phyloP scores from a whole-genome alignment of 2,888 invertebrate species.

The Chrysopilus asiliformis region DNA sequence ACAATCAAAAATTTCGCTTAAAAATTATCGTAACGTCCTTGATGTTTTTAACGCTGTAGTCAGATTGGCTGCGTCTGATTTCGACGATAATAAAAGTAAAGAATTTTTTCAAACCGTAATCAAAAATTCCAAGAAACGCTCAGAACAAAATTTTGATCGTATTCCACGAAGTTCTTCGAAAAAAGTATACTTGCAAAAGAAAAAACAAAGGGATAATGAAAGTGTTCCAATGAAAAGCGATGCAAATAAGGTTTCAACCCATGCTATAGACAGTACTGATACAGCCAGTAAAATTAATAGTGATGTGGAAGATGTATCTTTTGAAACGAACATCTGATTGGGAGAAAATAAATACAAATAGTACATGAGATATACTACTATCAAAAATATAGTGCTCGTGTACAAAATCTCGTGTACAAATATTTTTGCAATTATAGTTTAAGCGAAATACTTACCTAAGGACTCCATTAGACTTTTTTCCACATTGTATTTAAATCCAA shows the following conservation, averaged over 20 bases:
- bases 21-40: slow-evolving; percentile 1
- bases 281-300: background rate
- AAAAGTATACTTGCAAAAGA: slow-evolving; percentile 1
- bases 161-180: background rate
- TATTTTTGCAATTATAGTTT: too few relatives aligned
- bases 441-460: too few relatives aligned
- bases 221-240: background rate
- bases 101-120: slow-evolving; percentile 2
- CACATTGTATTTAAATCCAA: too few relatives aligned
- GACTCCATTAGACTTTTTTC: too few relatives aligned
- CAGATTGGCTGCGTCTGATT: slow-evolving; percentile 5
- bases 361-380: too few relatives aligned
- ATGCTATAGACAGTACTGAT: too few relatives aligned
- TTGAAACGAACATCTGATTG: too few relatives aligned
- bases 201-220: background rate
- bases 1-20: background rate
- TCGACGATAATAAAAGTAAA: slow-evolving; percentile 7
- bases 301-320: background rate
- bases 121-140: background rate
- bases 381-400: too few relatives aligned
- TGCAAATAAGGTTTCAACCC: background rate
- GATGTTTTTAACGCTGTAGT: slow-evolving; percentile 4
- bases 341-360: too few relatives aligned
- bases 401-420: too few relatives aligned
- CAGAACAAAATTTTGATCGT: background rate